phyloP scores from a whole-genome alignment of 2,797 vertebrate species.

The Gallirallus australis region DNA sequence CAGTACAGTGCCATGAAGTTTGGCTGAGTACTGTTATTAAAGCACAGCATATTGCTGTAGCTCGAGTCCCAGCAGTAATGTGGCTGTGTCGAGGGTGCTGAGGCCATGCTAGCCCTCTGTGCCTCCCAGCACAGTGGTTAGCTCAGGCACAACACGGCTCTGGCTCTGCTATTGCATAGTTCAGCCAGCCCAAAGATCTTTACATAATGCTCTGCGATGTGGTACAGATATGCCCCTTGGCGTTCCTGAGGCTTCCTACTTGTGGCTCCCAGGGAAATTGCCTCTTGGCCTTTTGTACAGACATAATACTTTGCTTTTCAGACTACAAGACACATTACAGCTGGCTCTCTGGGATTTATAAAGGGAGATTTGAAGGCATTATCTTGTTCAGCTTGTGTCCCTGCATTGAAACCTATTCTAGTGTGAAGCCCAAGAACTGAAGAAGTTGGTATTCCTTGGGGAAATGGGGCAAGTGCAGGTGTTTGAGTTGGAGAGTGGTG shows the following conservation, averaged over 20 bases:
- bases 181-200: not conserved
- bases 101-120: not conserved
- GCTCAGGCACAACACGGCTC: not conserved
- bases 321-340: not conserved
- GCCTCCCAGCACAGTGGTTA: fast-evolving
- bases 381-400: not conserved
- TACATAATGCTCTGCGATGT: not conserved
- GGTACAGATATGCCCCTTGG: not conserved
- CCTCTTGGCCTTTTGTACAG: conserved; percentile 45
- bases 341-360: not conserved
- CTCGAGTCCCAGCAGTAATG: not conserved
- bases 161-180: not conserved
- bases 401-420: not conserved
- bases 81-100: not conserved
- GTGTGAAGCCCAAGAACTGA: not conserved
- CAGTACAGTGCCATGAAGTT: not conserved
- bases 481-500: not conserved
- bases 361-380: not conserved
- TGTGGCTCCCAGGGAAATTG: not conserved
- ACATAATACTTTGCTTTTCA: not conserved
- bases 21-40: not conserved
- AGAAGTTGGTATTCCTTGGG: not conserved
- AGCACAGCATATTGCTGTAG: not conserved
- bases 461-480: not conserved
- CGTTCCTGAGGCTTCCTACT: not conserved